Percentiles rank a stretch among this genome's conserved stretches.
Evolutionary conservation across 37 sponge, comb jelly and placozoan genomes (phyloP).

Genomic region (Ianthella basta): DNA sequence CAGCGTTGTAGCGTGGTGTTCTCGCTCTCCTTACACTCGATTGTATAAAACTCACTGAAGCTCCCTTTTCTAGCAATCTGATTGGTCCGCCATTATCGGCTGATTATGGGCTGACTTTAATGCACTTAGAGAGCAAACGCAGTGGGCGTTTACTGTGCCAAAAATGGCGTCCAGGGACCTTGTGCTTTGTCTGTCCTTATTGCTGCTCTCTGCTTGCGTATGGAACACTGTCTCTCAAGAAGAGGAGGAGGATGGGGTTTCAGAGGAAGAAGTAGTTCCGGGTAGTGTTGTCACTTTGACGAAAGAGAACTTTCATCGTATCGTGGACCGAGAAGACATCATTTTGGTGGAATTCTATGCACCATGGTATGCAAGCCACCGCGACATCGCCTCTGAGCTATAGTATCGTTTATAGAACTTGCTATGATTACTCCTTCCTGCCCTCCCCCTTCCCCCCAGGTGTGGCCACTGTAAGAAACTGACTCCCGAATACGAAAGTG

Average conservation of each 20-base stretch:
- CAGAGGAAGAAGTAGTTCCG: not conserved
- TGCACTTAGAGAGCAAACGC: too few relatives aligned
- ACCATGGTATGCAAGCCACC: slow-evolving; percentile 74
- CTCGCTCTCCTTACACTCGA: too few relatives aligned
- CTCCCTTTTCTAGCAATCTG: not conserved
- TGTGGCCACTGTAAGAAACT: slow-evolving; percentile 84
- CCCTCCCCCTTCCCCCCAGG: slow-evolving; percentile 36
- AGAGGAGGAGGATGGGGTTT: not conserved
- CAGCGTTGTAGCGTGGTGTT: too few relatives aligned
- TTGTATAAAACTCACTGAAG: too few relatives aligned
- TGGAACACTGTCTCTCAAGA: not conserved
- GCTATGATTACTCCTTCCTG: not conserved
- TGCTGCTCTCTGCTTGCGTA: not conserved
- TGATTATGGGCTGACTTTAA: not conserved
- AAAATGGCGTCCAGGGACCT: too few relatives aligned
- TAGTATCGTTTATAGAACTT: not conserved
- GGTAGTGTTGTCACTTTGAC: slow-evolving; percentile 47
- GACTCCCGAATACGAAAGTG: slow-evolving; percentile 72
- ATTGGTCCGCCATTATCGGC: slow-evolving; percentile 6
- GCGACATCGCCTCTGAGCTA: too few relatives aligned
- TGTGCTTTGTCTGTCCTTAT: too few relatives aligned
- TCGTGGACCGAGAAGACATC: slow-evolving; percentile 34
- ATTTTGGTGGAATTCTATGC: slow-evolving; percentile 88
- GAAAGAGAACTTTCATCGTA: slow-evolving; percentile 45
- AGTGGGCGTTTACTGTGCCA: too few relatives aligned